Base-by-base conservation (phyloP, 1,140 invertebrate genomes). In the Achroia grisella region DNA sequence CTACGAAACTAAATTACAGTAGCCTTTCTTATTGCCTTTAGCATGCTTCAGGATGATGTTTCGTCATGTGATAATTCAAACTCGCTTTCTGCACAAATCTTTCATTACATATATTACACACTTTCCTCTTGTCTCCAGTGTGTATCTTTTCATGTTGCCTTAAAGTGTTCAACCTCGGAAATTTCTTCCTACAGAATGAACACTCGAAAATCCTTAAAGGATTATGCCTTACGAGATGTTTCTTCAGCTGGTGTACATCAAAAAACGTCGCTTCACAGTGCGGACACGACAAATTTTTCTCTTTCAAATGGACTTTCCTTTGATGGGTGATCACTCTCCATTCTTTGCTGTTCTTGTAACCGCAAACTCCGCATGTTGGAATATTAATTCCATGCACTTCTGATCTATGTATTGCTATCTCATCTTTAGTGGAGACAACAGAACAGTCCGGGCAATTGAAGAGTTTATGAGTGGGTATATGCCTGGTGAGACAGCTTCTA, bases 31-130 rank as follows among this genome's bases (percentile, higher is more conserved):
- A n/a, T n/a, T n/a, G n/a, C n/a, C n/a, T 10, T 41, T 29, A 45
- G 13, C 30, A 32, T 3, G 32, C 29, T 29, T 39, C 52, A 1
- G 40, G 44, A 35, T 55, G 56, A 8, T 45, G 27, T 8, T 41
- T 60, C 2, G 9, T 39, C 45, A 56, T 43, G 11, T 60, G 57
- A 39, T 48, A 56, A 13, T 43, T 52, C 10, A 56, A 12, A 30
- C 53, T 56, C 10, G 43, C 46, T 10, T 42, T 43, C 32, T 56
- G 57, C 9, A 50, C 44, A 10, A 56, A 61, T 12, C 89, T 88
- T 76, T 94, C 93, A 1, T 91, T 91, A 60, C 93, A 94, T 8
- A 93, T 88, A 70, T 91, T 91, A 51, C 93, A 94, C 8, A 87
- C 61, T 53, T 89, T 94, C 1, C 91, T 90, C 57, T 93, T 93